Evolutionary conservation across 37 sponge, comb jelly and placozoan genomes (phyloP).

Genomic region (Mnemiopsis leidyi): DNA sequence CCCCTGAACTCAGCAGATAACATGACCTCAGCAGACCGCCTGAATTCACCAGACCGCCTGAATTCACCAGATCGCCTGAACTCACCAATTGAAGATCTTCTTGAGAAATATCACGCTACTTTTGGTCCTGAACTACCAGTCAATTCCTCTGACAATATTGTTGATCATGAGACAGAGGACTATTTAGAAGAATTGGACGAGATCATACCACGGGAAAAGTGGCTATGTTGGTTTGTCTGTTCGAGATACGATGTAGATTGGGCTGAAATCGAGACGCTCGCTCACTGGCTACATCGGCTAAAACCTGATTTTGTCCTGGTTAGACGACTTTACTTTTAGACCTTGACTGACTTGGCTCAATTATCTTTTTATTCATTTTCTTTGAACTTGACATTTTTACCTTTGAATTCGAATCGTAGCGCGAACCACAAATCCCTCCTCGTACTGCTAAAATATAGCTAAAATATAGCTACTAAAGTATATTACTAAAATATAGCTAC

Average conservation of each 20-base stretch:
- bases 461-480: not conserved
- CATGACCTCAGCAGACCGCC: not conserved
- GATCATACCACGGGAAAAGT: not conserved
- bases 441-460: not conserved
- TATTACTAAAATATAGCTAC: not conserved
- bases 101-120: not conserved
- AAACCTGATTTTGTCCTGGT: not conserved
- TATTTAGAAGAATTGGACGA: not conserved
- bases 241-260: not conserved
- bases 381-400: too few relatives aligned
- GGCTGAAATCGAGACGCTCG: not conserved
- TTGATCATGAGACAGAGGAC: not conserved
- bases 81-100: too few relatives aligned
- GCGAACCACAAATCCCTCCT: too few relatives aligned
- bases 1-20: too few relatives aligned
- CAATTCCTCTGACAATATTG: not conserved
- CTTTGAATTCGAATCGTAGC: too few relatives aligned
- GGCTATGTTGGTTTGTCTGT: not conserved
- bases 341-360: not conserved
- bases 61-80: not conserved
- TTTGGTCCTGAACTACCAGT: not conserved
- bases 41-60: not conserved
- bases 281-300: not conserved
- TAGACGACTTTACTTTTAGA: not conserved
- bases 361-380: constrained; percentile 3